These are phyloP conservation scores for Latrodectus elegans DNA, from an alignment of 2,888 invertebrate species.

Conservation along the genomic window DNA sequence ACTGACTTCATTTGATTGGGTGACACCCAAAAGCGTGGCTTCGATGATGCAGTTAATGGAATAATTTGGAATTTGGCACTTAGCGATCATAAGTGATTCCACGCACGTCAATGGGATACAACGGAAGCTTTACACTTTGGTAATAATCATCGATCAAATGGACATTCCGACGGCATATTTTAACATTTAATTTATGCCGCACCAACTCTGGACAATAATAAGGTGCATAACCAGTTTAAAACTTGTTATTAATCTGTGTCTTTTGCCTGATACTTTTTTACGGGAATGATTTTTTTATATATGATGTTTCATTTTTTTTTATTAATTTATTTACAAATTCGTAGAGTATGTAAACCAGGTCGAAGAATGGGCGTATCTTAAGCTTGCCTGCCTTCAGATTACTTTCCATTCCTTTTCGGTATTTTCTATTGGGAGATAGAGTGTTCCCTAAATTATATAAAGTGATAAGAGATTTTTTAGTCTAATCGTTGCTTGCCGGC, in stretches of 20 bases:
- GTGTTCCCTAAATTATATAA: conserved; percentile 8
- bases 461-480: conserved; percentile 28
- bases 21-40: conserved; percentile 40
- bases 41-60: conserved; percentile 43
- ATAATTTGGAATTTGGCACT: conserved; percentile 53
- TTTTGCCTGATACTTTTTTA: conserved; percentile 9
- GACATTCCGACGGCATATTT: conserved; percentile 58
- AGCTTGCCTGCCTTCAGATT: conserved; percentile 23
- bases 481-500: conserved; percentile 37
- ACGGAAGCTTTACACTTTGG: conserved; percentile 51
- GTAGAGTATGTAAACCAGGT: conserved; percentile 67
- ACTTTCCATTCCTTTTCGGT: conserved; percentile 18
- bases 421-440: conserved; percentile 3
- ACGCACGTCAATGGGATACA: conserved; percentile 33
- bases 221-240: conserved; percentile 58
- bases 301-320: conserved; percentile 28
- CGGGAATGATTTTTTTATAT: conserved; percentile 14
- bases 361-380: conserved; percentile 59
- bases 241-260: conserved; percentile 60
- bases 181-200: conserved; percentile 53
- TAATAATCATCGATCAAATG: conserved; percentile 63
- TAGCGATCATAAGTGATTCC: conserved; percentile 45
- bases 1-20: conserved; percentile 19
- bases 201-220: conserved; percentile 61
- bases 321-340: conserved; percentile 12